Evolutionary conservation across 2,113 vertebrate species (phyloP).

Genomic region (Eurypyga helias): DNA sequence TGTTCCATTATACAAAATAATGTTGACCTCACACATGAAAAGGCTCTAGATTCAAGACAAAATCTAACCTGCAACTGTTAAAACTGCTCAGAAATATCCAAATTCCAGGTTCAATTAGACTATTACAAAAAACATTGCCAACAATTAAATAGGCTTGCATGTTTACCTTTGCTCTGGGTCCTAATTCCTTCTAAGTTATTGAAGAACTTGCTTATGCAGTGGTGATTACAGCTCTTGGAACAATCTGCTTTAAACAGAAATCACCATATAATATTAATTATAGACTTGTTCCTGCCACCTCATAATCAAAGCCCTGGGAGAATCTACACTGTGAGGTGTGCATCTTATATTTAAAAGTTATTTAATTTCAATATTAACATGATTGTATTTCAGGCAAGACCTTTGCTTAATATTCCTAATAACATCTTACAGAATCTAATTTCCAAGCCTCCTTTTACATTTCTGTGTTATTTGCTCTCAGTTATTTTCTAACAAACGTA

Average conservation of each 20-base stretch:
- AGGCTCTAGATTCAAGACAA: not conserved
- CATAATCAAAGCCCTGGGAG: conserved; percentile 23
- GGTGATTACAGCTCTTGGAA: not conserved
- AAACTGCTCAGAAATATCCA: not conserved
- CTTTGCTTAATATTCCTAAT: conserved; percentile 9
- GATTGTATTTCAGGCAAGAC: not conserved
- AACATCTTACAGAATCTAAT: not conserved
- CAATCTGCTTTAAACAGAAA: conserved; percentile 8
- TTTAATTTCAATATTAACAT: not conserved
- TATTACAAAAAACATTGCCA: not conserved
- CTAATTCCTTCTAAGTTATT: not conserved
- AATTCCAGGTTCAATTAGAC: not conserved
- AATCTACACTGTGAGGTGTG: not conserved
- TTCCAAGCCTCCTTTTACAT: not conserved
- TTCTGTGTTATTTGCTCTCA: not conserved
- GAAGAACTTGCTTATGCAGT: not conserved
- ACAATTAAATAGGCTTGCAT: not conserved
- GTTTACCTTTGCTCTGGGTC: not conserved
- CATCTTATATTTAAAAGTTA: conserved; percentile 17
- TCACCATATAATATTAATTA: conserved; percentile 16
- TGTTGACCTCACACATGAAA: not conserved
- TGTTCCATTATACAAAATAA: not conserved
- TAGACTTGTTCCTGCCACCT: not conserved
- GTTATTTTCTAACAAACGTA: not conserved
- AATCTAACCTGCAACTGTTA: not conserved